Evolutionary conservation across 2,113 vertebrate species (phyloP).

Genomic region (Enhydra lutris): DNA sequence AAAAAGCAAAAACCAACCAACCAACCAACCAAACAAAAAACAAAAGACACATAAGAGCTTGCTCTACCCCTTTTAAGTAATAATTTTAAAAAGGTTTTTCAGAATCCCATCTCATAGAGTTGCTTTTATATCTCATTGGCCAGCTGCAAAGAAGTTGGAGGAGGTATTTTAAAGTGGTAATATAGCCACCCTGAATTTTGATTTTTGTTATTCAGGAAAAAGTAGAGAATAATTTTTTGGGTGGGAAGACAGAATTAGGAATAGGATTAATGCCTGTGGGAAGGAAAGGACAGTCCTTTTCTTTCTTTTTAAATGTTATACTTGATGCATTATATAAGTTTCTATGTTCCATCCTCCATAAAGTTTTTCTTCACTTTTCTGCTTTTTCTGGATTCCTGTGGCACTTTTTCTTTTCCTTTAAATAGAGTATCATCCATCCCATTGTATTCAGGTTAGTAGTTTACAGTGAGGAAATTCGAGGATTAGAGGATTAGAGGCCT

Average conservation of each 20-base stretch:
- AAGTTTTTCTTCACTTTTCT: background rate
- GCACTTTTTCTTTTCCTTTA: background rate
- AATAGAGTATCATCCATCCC: background rate
- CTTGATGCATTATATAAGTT: background rate
- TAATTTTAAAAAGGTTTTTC: background rate
- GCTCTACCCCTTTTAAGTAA: background rate
- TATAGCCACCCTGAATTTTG: background rate
- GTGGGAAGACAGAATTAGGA: background rate
- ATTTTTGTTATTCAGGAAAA: background rate
- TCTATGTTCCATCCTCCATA: background rate
- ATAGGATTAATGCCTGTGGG: background rate
- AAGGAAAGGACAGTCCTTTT: background rate
- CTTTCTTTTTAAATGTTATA: background rate
- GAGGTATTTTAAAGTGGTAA: background rate
- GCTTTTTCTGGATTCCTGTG: background rate
- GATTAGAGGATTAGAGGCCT: background rate
- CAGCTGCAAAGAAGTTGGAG: background rate
- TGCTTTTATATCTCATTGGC: background rate
- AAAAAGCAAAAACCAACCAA: background rate
- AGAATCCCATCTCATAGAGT: background rate
- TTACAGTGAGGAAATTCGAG: background rate
- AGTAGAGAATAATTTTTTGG: background rate
- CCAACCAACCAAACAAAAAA: background rate
- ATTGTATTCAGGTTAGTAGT: background rate
- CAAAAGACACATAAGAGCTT: background rate